Conservation (phyloP, 1,140 invertebrate species). For the Drosophila nikananu region DNA sequence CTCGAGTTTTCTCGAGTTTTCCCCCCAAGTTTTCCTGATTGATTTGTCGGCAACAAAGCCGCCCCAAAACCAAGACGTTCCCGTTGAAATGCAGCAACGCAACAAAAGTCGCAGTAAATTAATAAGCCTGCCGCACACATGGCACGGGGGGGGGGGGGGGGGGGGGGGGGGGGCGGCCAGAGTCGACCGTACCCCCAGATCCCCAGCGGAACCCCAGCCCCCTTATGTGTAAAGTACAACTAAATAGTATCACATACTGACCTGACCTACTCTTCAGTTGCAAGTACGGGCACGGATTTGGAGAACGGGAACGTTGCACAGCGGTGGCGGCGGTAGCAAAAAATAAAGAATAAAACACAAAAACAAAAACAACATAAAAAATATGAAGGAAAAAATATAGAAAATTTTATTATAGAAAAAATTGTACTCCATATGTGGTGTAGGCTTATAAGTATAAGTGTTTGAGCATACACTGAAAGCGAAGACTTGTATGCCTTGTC, state of each 20-base stretch:
- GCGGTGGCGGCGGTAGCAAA: slow-evolving; percentile 54
- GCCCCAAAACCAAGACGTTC: neutral
- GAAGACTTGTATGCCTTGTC: neutral
- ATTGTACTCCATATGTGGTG: slow-evolving; percentile 36
- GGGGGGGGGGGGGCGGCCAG: too few species aligned
- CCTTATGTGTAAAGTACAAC: slow-evolving; percentile 28
- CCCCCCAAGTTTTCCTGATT: slow-evolving; percentile 26
- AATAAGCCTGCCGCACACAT: slow-evolving; percentile 41
- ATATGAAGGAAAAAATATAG: slow-evolving; percentile 40
- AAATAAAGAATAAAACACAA: slow-evolving; percentile 43
- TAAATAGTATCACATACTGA: slow-evolving; percentile 80
- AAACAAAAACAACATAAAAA: slow-evolving; percentile 30
- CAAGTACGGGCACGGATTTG: slow-evolving; percentile 33
- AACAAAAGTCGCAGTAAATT: slow-evolving; percentile 54
- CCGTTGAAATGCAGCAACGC: slow-evolving; percentile 21
- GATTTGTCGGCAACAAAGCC: slow-evolving; percentile 31
- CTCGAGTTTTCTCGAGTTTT: slow-evolving; percentile 1
- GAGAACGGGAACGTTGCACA: slow-evolving; percentile 49
- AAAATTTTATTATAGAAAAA: slow-evolving; percentile 74
- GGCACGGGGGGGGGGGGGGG: slow-evolving; percentile 11
- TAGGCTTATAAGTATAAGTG: slow-evolving; percentile 46
- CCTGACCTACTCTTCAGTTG: slow-evolving; percentile 78
- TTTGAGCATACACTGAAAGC: slow-evolving; percentile 18
- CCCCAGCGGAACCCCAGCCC: too few species aligned
- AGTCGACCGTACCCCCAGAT: neutral